A percentile compares a stretch with the other conserved stretches of the same genome.
phyloP scores from a whole-genome alignment of 2,888 invertebrate species.

The Tridacna crocea region DNA sequence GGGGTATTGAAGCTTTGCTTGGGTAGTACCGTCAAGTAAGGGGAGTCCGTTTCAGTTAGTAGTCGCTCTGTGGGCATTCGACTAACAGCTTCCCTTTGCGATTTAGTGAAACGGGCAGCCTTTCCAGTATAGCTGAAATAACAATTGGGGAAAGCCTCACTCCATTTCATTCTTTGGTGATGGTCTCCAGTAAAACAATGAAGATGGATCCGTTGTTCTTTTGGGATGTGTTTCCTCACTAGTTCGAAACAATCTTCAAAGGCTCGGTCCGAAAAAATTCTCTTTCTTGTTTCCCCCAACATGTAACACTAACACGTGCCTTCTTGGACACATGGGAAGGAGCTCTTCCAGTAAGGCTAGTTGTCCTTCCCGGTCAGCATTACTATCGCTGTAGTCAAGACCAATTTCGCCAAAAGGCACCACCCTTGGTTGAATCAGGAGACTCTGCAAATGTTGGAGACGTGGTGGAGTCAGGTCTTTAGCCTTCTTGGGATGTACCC shows the following conservation, averaged over 20 bases:
- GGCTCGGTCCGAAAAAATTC: background rate
- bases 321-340: background rate
- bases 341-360: background rate
- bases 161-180: constrained; percentile 2
- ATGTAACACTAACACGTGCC: constrained; percentile 1
- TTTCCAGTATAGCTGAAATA: constrained; percentile 20
- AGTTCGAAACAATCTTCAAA: constrained; percentile 8
- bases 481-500: constrained; percentile 19
- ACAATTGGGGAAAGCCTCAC: constrained; percentile 27
- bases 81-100: constrained; percentile 11
- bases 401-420: background rate
- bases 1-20: constrained; percentile 15
- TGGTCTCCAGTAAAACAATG: constrained; percentile 19
- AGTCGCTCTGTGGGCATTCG: background rate
- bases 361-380: constrained; percentile 1
- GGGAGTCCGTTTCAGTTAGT: constrained; percentile 25
- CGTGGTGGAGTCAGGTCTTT: background rate
- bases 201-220: constrained; percentile 26
- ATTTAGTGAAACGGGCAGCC: background rate
- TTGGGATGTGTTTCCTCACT: background rate
- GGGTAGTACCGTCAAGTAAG: constrained; percentile 13
- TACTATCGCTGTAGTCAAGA: background rate
- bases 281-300: background rate
- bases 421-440: background rate
- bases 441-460: background rate